Evolutionary conservation across 2,888 invertebrate species (phyloP).

Genomic region (Callimorpha dominula): DNA sequence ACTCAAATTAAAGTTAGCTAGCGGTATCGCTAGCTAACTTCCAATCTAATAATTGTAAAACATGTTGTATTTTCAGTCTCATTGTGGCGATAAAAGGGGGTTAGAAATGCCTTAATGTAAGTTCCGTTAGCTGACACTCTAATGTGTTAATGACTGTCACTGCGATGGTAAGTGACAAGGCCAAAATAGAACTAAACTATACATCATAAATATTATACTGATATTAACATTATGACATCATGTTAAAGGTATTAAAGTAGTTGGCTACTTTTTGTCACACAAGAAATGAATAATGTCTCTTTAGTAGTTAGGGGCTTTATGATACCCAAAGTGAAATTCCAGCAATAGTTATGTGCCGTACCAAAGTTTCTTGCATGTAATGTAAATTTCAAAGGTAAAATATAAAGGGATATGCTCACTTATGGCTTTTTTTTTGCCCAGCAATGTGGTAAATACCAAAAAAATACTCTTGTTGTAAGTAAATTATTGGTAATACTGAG

Average conservation of each 20-base stretch:
- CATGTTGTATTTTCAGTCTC: not conserved
- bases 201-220: not conserved
- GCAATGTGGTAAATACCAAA: no score
- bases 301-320: no score
- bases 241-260: not conserved
- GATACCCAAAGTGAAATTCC: no score
- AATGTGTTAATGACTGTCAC: conserved; percentile 11
- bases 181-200: not conserved
- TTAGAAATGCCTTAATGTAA: conserved; percentile 15
- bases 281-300: no score
- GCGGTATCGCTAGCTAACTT: not conserved
- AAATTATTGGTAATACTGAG: no score
- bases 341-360: no score
- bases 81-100: not conserved
- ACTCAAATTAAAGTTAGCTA: not conserved
- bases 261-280: not conserved
- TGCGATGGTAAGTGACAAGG: not conserved
- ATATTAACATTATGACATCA: not conserved
- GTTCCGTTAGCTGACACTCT: conserved; percentile 14
- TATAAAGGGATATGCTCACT: no score
- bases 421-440: no score
- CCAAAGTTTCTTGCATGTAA: no score
- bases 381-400: no score
- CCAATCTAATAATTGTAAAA: not conserved
- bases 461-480: no score